Conservation (phyloP, 2,888 invertebrate genomes). For the Rhaphigaster nebulosa region DNA sequence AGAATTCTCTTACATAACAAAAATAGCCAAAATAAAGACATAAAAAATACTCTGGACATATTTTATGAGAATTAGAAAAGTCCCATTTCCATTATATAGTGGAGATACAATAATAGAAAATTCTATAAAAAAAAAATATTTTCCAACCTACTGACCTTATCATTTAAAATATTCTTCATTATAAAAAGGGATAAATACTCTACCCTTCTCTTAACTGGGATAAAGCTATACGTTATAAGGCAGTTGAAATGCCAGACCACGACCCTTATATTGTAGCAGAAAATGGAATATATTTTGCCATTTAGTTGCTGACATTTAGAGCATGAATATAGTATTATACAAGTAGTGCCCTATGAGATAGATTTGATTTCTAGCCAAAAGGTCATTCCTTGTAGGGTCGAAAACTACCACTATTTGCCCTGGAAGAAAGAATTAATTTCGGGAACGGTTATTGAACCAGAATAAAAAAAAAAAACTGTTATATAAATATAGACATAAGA, state of each 20-base stretch:
- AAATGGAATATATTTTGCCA: constrained; percentile 10
- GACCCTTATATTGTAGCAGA: not conserved
- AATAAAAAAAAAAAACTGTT: no score
- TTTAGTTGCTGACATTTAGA: constrained; percentile 29
- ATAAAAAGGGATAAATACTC: not conserved
- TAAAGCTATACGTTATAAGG: not conserved
- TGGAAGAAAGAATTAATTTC: not conserved
- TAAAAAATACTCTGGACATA: no score
- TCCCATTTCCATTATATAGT: no score
- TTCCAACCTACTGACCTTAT: not conserved
- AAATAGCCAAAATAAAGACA: no score
- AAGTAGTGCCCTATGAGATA: constrained; percentile 13
- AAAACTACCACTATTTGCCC: not conserved
- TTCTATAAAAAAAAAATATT: not conserved
- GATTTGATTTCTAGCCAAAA: constrained; percentile 30
- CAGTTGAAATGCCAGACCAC: not conserved
- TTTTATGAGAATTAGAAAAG: no score
- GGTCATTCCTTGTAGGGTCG: not conserved
- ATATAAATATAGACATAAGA: no score
- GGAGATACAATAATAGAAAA: not conserved
- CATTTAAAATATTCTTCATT: not conserved
- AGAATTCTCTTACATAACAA: no score
- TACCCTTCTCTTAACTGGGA: not conserved
- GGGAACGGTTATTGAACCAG: no score
- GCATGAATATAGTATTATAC: not conserved